Conservation (phyloP, 2,888 invertebrate genomes). For the Brachyopa scutellaris region DNA sequence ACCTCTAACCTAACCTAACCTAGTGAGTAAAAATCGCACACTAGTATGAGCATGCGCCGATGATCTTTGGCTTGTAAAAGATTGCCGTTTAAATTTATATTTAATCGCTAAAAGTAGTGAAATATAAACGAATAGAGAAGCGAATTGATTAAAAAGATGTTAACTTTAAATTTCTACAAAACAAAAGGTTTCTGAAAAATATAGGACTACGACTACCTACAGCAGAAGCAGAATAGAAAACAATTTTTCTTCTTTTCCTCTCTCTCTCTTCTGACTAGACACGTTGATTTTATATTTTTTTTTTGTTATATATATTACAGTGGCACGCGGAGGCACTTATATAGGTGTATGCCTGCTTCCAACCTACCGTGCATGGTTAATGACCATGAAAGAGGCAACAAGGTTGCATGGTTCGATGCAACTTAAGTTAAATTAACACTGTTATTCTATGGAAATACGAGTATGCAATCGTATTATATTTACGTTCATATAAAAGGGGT, state of each 20-base stretch:
- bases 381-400: conserved; percentile 73
- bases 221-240: background rate
- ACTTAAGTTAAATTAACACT: conserved; percentile 63
- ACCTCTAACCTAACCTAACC: too few relatives aligned
- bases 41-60: too few relatives aligned
- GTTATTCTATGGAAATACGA: conserved; percentile 57
- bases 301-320: background rate
- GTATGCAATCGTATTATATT: too few relatives aligned
- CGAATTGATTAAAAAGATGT: too few relatives aligned
- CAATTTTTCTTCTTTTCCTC: too few relatives aligned
- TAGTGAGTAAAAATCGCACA: too few relatives aligned
- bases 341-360: conserved; percentile 38
- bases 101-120: too few relatives aligned
- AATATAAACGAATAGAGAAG: too few relatives aligned
- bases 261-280: conserved; percentile 1
- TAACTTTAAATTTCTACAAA: too few relatives aligned
- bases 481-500: background rate
- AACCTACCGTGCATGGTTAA: conserved; percentile 68
- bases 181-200: too few relatives aligned
- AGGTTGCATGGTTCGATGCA: conserved; percentile 71
- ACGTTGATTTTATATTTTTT: background rate
- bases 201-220: background rate
- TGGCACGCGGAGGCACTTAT: conserved; percentile 2
- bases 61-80: too few relatives aligned
- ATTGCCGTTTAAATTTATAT: too few relatives aligned